Base-by-base conservation (phyloP, 37 sponge, comb jelly and placozoan species). In the Diacarnus erythraeanus region DNA sequence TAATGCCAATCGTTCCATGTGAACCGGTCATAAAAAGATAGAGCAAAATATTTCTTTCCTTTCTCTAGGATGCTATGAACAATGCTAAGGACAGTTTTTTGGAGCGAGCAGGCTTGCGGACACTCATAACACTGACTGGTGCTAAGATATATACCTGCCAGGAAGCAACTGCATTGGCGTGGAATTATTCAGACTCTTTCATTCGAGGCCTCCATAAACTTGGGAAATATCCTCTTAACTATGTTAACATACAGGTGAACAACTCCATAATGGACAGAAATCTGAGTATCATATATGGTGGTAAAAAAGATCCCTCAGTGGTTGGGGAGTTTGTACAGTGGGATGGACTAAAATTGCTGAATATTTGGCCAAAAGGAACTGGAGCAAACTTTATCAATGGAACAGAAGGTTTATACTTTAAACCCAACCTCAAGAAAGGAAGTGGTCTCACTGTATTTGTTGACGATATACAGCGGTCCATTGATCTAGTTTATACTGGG, bases 331-430 rank as follows among this genome's bases (percentile, higher is more conserved):
- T 82, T 72, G 34, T 75, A 0, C 85, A 94, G 71, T 94, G 91
- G 91, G 77, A 90, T 61, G 91, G 88, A 65, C 51, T 47, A 12
- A 47, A 12, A 12, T 15, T 15, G 6, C 51, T 47, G 12, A 70
- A 21, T 25, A 38, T 34, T 60, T 61, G 64, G 75, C 63, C 58
- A 72, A 72, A 33, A 80, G 92, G 88, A 47, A 74, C 58, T 20
- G 47, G 54, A 27, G 90, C 90, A 6, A 80, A 89, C 59, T 15
- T 44, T 54, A 66, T 94, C 39, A 86, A 86, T 63, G 90, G 94
- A 4, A 94, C 91, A 0, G 95, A 94, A 68, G 95, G 95, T 38
- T 67, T 94, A 31, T 84, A 90, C 75, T 94, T 88, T 74, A 78
- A 66, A 20, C 95, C 95, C 0, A 34, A 63, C 30, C 65, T 95